phyloP scores from a whole-genome alignment of 2,888 invertebrate genomes.

The Chironomus riparius region DNA sequence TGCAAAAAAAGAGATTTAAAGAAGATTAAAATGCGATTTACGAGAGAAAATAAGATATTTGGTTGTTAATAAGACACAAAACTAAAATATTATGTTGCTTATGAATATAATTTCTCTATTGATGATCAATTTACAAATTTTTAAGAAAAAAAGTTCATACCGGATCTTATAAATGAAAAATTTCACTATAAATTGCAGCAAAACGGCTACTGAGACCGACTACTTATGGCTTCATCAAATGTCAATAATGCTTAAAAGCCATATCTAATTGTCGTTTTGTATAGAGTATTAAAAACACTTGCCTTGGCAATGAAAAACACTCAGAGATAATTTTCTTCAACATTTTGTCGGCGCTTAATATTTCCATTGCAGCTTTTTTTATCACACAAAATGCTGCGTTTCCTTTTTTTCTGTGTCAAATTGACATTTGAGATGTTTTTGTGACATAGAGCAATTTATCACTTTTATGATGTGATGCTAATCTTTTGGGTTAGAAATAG shows the following conservation, averaged over 20 bases:
- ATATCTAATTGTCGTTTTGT: not conserved
- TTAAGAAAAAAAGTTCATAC: not conserved
- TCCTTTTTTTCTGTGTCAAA: not conserved
- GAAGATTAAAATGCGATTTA: not conserved
- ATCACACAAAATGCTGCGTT: not conserved
- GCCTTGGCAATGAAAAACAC: slow-evolving; percentile 2
- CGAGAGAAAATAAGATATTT: not conserved
- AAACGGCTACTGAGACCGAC: not conserved
- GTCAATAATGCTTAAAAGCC: not conserved
- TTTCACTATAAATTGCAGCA: not conserved
- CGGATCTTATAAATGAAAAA: not conserved
- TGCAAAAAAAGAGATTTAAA: not conserved
- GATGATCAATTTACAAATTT: not conserved
- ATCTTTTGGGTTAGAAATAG: no score
- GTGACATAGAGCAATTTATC: not conserved
- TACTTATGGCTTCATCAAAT: not conserved
- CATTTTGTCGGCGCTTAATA: not conserved
- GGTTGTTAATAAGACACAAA: not conserved
- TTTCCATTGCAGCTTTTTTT: not conserved
- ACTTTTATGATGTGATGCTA: not conserved
- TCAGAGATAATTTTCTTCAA: no score
- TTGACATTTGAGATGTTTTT: not conserved
- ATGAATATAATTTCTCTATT: not conserved
- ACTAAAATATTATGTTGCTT: not conserved
- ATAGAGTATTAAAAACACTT: not conserved